A percentile compares a stretch with the other conserved stretches of the same genome.
Evolutionary conservation across 2,888 invertebrate genomes (phyloP).

Genomic region (Lamellibrachia columna): DNA sequence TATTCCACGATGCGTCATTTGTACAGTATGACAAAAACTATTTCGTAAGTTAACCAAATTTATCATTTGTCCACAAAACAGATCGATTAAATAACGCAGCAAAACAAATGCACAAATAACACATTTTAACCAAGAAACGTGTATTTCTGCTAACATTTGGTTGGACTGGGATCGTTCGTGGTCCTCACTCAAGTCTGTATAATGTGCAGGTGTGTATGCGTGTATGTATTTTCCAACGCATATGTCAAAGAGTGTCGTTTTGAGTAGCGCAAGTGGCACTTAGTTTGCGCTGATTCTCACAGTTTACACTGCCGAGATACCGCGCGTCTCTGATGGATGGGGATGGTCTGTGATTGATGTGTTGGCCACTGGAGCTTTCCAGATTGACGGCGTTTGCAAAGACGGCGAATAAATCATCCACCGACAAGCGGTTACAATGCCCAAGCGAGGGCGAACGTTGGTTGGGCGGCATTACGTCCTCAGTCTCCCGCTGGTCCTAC

Average conservation of each 20-base stretch:
- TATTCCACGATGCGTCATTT: background rate
- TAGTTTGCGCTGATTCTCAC: background rate
- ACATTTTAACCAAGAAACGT: background rate
- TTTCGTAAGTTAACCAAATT: too few relatives aligned
- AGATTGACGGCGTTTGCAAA: background rate
- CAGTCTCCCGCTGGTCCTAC: background rate
- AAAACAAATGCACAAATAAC: background rate
- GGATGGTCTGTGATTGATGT: background rate
- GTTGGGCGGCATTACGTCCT: background rate
- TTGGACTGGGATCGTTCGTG: background rate
- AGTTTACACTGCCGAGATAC: background rate
- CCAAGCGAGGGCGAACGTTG: background rate
- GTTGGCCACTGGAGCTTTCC: background rate
- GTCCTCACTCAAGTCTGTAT: background rate
- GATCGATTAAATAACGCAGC: background rate
- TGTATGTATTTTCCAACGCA: background rate
- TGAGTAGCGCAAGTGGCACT: slow-evolving; percentile 5
- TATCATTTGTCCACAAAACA: background rate
- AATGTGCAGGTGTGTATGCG: background rate
- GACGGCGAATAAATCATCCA: background rate
- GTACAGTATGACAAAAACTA: too few relatives aligned
- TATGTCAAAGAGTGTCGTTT: background rate
- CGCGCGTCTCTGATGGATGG: background rate
- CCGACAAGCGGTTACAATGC: background rate
- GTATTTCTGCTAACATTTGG: background rate